Evolutionary conservation across 1,140 invertebrate species (phyloP).

Genomic region (Ceratoteleas bidentatus): DNA sequence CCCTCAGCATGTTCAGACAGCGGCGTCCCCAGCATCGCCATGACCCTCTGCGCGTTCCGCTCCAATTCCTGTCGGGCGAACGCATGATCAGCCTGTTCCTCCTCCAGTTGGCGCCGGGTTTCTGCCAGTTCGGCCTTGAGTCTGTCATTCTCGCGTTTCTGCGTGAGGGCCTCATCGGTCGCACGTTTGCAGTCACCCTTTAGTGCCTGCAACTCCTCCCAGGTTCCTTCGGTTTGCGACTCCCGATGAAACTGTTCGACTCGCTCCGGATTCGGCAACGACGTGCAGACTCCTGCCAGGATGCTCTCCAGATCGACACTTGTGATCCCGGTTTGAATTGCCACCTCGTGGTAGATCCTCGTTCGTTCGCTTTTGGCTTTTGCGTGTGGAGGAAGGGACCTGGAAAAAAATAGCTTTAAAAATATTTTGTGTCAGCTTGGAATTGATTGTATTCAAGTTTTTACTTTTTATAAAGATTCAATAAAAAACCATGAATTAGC

Average conservation of each 20-base stretch:
- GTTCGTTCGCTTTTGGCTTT: constrained; percentile 81
- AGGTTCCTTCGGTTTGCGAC: constrained; percentile 86
- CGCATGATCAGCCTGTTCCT: constrained; percentile 86
- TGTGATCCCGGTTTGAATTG: constrained; percentile 87
- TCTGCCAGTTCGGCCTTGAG: constrained; percentile 74
- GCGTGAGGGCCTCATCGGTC: constrained; percentile 55
- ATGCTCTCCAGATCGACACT: constrained; percentile 87
- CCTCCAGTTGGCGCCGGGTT: constrained; percentile 79
- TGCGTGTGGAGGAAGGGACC: constrained; percentile 74
- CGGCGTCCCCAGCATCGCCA: constrained; percentile 85
- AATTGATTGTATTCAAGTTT: too few species aligned
- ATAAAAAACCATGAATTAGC: too few species aligned
- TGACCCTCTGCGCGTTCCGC: constrained; percentile 86
- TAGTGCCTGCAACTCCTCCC: constrained; percentile 84
- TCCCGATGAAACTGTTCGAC: constrained; percentile 79
- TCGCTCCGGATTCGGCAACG: constrained; percentile 76
- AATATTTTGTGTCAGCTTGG: too few species aligned
- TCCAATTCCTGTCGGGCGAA: constrained; percentile 87
- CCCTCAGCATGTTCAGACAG: constrained; percentile 79
- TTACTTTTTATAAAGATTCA: too few species aligned
- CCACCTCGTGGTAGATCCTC: constrained; percentile 89
- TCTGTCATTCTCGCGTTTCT: constrained; percentile 75
- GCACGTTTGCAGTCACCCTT: constrained; percentile 82
- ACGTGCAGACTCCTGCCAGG: constrained; percentile 83
- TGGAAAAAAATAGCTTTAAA: constrained; percentile 72